Evolutionary conservation across 2,888 invertebrate species (phyloP).

Genomic region (Villa cingulata): DNA sequence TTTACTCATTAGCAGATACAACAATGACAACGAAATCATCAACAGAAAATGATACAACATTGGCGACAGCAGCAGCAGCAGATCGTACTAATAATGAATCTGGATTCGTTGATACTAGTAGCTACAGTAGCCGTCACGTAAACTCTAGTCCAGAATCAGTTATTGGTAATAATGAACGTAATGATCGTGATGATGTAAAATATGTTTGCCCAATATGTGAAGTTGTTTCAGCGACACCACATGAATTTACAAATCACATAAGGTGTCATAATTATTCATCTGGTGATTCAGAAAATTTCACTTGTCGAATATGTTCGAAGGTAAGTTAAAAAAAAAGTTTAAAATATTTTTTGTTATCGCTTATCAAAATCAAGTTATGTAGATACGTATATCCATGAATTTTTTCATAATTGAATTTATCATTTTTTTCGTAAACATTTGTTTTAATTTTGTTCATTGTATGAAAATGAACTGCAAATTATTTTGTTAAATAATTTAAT

Average conservation of each 20-base stretch:
- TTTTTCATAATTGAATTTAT: no score
- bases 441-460: no score
- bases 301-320: conserved; percentile 37
- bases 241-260: conserved; percentile 56
- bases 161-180: conserved; percentile 27
- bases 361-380: no score
- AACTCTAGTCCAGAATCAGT: conserved; percentile 27
- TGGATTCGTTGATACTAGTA: conserved; percentile 32
- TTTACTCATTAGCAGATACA: not conserved
- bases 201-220: conserved; percentile 54
- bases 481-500: no score
- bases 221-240: conserved; percentile 44
- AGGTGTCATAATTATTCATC: conserved; percentile 48
- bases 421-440: no score
- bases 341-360: no score
- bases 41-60: not conserved
- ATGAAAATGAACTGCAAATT: no score
- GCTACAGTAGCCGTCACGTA: conserved; percentile 17
- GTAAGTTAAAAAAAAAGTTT: no score
- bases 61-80: not conserved
- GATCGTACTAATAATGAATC: conserved; percentile 26
- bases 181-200: conserved; percentile 25
- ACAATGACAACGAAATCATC: conserved; percentile 12
- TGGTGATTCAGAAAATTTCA: conserved; percentile 36
- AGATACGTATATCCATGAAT: no score